Base-by-base conservation (phyloP, 2,797 vertebrate genomes). In the Microctenopoma steveboyesi region DNA sequence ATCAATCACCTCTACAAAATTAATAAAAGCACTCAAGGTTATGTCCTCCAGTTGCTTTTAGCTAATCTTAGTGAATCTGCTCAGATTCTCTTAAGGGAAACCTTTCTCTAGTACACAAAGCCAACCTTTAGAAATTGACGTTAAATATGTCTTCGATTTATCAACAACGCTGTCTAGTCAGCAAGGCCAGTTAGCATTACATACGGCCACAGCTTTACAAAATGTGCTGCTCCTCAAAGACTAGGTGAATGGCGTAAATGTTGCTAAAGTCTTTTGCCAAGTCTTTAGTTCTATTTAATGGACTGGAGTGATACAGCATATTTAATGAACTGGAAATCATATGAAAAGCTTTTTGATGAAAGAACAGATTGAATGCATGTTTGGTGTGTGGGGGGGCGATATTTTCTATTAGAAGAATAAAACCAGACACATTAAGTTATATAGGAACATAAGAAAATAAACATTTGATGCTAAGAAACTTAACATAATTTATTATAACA, bases 241-340 rank as follows among this genome's bases (percentile, higher is more conserved):
- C 22, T 14, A 33, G n/a, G 39, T 50, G 62, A 50, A 69, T 61
- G 61, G 47, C 64, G 37, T 53, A 27, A 50, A 64, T 68, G 67
- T 58, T 46, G 49, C 39, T 37, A 25, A 69, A 55, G 42, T 59
- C 27, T 49, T 78, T 65, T 64, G 53, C 63, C 52, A 65, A 71
- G 33, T 63, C 33, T 82, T 76, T 49, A 63, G 33, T 68, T 39
- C 72, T 22, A 59, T 75, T 75, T 77, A 80, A 85, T 81, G 64
- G 57, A 57, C 66, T 62, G 43, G 54, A 22, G 39, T 52, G 12
- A 66, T 64, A 5, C 42, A 62, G 39, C 51, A 69, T 59, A 68
- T 78, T 68, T 82, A 81, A 63, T 72, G 65, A 76, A 77, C 59
- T 78, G 43, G 50, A 81, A 86, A 87, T 72, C 47, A 69, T 51